A percentile compares a stretch with the other conserved stretches of the same genome.
phyloP scores from a whole-genome alignment of 92 coral and sea anemone species.

The Paragorgia papillata region DNA sequence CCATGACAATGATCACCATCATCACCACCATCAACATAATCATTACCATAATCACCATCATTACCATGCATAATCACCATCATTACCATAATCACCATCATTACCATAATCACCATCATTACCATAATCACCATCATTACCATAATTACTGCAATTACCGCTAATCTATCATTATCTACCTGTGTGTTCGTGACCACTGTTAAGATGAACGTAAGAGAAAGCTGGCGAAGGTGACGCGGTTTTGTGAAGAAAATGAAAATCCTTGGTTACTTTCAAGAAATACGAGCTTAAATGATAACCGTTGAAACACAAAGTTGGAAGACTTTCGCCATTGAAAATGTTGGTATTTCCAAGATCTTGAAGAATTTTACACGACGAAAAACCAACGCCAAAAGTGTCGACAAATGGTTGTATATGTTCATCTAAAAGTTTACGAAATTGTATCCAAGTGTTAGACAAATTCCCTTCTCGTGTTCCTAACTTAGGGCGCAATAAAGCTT shows the following conservation, averaged over 20 bases:
- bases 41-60: no score
- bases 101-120: no score
- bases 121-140: no score
- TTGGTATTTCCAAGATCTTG: slow-evolving; percentile 69
- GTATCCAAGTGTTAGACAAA: slow-evolving; percentile 56
- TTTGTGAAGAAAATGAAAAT: slow-evolving; percentile 48
- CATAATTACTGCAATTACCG: no score
- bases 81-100: no score
- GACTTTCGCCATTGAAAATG: slow-evolving; percentile 59
- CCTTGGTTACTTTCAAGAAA: slow-evolving; percentile 51
- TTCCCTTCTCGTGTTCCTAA: background rate
- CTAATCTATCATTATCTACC: no score
- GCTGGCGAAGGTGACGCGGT: slow-evolving; percentile 41
- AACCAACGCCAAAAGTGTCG: slow-evolving; percentile 69
- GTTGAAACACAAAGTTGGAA: slow-evolving; percentile 57
- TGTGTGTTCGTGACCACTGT: slow-evolving; percentile 84
- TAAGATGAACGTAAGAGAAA: slow-evolving; percentile 74
- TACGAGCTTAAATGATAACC: slow-evolving; percentile 76
- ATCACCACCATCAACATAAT: no score
- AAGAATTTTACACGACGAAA: slow-evolving; percentile 71
- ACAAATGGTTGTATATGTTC: slow-evolving; percentile 58
- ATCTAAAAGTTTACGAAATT: slow-evolving; percentile 51
- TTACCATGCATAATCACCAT: no score
- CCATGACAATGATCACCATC: no score
- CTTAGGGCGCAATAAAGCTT: slow-evolving; percentile 27